Conservation (phyloP, 2,113 vertebrate species). For the Mionectes macconnelli region DNA sequence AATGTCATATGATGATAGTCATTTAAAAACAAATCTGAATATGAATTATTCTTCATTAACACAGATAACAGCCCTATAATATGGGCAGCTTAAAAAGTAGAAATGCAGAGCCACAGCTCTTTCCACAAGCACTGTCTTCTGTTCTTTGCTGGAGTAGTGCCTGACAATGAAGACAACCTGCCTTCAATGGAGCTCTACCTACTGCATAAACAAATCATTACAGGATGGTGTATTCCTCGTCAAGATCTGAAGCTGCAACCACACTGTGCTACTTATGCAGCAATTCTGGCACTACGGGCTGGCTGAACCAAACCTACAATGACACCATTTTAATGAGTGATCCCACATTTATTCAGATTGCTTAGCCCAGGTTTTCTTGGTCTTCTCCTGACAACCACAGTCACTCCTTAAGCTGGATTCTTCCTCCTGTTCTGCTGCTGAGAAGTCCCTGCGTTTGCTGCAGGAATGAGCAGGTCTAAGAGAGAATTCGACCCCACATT, state of each 20-base stretch:
- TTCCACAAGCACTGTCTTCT: background rate
- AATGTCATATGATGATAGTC: background rate
- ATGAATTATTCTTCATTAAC: background rate
- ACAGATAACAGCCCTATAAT: background rate
- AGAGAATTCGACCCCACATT: background rate
- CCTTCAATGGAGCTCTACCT: background rate
- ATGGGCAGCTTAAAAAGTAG: background rate
- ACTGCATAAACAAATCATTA: background rate
- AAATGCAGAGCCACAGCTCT: background rate
- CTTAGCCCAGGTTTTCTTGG: background rate
- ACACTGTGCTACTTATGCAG: background rate
- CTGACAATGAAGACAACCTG: background rate
- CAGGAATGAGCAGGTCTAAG: rapidly evolving
- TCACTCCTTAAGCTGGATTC: background rate
- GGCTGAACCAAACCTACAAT: rapidly evolving
- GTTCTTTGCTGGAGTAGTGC: background rate
- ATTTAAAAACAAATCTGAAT: background rate
- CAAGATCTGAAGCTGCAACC: background rate
- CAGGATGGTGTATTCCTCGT: rapidly evolving
- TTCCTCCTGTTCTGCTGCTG: background rate
- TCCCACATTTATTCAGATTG: rapidly evolving
- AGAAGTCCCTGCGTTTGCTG: rapidly evolving
- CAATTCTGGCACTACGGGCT: rapidly evolving
- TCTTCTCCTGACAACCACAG: rapidly evolving
- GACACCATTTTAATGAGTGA: rapidly evolving